Base-by-base conservation (phyloP, 2,797 vertebrate genomes). In the Fistularia commersonii region DNA sequence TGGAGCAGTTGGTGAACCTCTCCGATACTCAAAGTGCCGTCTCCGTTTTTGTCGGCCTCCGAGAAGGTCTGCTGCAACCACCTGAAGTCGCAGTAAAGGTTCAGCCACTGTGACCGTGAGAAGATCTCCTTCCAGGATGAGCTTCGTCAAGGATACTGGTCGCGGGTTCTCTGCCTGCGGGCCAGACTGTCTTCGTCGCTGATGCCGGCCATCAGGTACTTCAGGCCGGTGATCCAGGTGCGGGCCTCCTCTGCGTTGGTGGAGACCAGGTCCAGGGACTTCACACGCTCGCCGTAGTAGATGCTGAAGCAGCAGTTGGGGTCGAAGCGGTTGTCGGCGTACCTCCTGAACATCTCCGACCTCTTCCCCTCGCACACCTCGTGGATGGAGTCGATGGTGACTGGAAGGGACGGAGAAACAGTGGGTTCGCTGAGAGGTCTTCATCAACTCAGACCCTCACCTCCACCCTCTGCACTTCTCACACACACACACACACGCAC, bases 61-160 rank as follows among this genome's bases (percentile, higher is more conserved):
- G 95, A 93, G 41, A 99, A 99, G 0, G 97, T 99, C 90, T 98
- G 96, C 83, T 94, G 94, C 84, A 99, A 87, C 97, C 97, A 99
- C 62, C 81, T 99, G 8, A 72, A n/a, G n/a, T n/a, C n/a, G n/a
- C n/a, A n/a, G n/a, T n/a, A n/a, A n/a, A n/a, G n/a, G n/a, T n/a
- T n/a, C n/a, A n/a, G n/a, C n/a, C n/a, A n/a, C n/a, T n/a, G n/a
- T n/a, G 1, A 32, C n/a, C 13, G 8, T 38, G 47, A 49, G 32
- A 1, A 15, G 7, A 10, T 41, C 7, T 14, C 41, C 2, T 14
- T 7, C 10, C 12, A n/a, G n/a, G 31, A 23, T 11, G 23, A 3
- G 8, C 31, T 23, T 37, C 0, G 38, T 49, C 52, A 91, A 98
- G 94, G 97, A 98, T 99, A 98, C 95, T 98, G 97, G 87, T 99